A percentile compares a stretch with the other conserved stretches of the same genome.
These are phyloP conservation scores for Microctenopoma lineatum DNA, from an alignment of 2,797 vertebrate genomes.

Conservation along the genomic window DNA sequence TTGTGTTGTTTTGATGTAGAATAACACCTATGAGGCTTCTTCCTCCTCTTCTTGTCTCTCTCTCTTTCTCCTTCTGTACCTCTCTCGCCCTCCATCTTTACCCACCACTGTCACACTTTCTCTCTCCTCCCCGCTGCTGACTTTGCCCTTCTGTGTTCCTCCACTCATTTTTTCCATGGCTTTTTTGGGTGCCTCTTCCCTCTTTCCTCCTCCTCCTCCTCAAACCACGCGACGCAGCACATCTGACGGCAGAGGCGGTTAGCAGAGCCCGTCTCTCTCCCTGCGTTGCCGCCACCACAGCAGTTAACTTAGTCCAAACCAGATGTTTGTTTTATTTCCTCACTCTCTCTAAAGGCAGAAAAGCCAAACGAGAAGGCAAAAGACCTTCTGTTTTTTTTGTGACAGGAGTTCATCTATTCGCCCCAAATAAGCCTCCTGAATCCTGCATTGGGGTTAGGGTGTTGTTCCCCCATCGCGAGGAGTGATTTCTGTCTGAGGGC, in stretches of 20 bases:
- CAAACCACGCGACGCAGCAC: conserved; percentile 85
- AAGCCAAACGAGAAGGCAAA: conserved; percentile 62
- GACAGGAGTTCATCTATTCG: conserved; percentile 57
- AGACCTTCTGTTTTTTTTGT: conserved; percentile 36
- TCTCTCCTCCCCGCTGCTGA: conserved; percentile 79
- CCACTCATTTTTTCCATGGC: conserved; percentile 89
- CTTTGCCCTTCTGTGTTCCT: conserved; percentile 84
- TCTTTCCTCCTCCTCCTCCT: conserved; percentile 66
- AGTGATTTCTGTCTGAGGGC: conserved; percentile 9
- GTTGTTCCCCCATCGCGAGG: conserved; percentile 49
- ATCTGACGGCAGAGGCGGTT: conserved; percentile 82
- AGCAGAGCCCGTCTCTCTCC: conserved; percentile 76
- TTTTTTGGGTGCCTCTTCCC: conserved; percentile 81
- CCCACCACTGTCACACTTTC: conserved; percentile 61
- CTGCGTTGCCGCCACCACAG: conserved; percentile 81
- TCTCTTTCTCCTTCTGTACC: not conserved
- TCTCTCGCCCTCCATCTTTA: conserved; percentile 40
- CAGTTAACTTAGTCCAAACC: conserved; percentile 86
- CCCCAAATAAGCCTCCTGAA: conserved; percentile 27
- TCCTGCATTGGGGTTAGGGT: conserved; percentile 45
- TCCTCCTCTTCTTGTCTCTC: not conserved
- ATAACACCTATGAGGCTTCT: too few relatives aligned
- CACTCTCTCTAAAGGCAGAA: conserved; percentile 63
- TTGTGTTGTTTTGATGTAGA: not conserved
- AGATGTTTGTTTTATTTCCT: conserved; percentile 85